Conservation (phyloP, 2,797 vertebrate genomes). For the Enteromius fasciolatus region DNA sequence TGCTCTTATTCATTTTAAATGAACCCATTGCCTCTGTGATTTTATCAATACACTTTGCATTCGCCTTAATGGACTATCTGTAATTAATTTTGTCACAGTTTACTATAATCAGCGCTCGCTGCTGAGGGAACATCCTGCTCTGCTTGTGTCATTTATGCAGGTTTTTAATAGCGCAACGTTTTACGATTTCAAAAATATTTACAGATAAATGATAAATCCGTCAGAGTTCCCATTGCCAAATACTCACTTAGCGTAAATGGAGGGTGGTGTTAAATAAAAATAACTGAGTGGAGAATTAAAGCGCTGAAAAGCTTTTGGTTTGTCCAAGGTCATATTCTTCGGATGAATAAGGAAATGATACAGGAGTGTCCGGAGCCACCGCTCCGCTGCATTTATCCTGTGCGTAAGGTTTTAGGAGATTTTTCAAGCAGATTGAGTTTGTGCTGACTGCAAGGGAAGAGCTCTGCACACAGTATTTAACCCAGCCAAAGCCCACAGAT, state of each 20-base stretch:
- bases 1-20: conserved; percentile 36
- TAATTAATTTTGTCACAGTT: conserved; percentile 44
- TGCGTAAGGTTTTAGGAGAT: conserved; percentile 56
- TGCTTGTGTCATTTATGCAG: conserved; percentile 20
- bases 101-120: conserved; percentile 30
- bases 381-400: conserved; percentile 9
- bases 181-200: conserved; percentile 55
- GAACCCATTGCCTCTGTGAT: conserved; percentile 27
- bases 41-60: conserved; percentile 48
- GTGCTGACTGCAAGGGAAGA: conserved; percentile 54
- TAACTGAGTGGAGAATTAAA: conserved; percentile 52
- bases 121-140: conserved; percentile 40
- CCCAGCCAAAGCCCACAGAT: conserved; percentile 58
- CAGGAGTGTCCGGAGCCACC: conserved; percentile 15
- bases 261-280: conserved; percentile 50
- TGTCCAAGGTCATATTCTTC: conserved; percentile 53
- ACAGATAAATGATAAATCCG: conserved; percentile 57
- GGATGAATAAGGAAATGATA: conserved; percentile 23
- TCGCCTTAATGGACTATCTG: conserved; percentile 43
- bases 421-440: conserved; percentile 61
- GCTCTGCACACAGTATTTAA: conserved; percentile 54
- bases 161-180: conserved; percentile 26
- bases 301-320: conserved; percentile 39
- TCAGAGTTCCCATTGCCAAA: conserved; percentile 56
- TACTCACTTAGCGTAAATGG: conserved; percentile 59